Percentiles rank a stretch among this genome's conserved stretches.
These are phyloP conservation scores for Scaptomyza pallida DNA, from an alignment of 1,140 invertebrate genomes.

Conservation along the genomic window DNA sequence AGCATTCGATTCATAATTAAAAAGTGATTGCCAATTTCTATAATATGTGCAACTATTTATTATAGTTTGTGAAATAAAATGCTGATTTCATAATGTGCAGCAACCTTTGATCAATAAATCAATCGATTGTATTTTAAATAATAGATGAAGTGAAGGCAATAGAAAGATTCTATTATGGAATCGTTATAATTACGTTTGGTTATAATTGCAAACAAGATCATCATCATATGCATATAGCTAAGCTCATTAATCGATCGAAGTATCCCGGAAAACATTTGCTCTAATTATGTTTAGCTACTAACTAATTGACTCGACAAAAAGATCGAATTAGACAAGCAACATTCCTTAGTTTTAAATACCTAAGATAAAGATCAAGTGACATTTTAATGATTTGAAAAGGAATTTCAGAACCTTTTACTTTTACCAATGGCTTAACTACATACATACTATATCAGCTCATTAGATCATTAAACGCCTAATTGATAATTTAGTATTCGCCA, in stretches of 20 bases:
- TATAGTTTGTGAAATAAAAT: conserved; percentile 1
- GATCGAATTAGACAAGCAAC: neutral
- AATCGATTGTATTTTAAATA: neutral
- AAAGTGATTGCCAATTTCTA: conserved; percentile 30
- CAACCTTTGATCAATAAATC: neutral
- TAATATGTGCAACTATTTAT: neutral
- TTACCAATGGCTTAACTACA: neutral
- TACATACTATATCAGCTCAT: conserved; percentile 10
- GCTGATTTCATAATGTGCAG: neutral
- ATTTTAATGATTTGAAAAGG: neutral
- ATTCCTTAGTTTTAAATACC: neutral
- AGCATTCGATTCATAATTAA: conserved; percentile 58
- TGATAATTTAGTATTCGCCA: neutral
- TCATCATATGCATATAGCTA: neutral
- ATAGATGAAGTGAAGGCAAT: too few relatives aligned
- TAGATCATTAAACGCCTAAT: conserved; percentile 18
- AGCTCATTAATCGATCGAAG: neutral
- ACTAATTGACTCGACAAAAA: conserved; percentile 1
- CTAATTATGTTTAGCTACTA: neutral
- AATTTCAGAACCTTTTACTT: conserved; percentile 14
- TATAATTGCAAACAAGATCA: too few relatives aligned
- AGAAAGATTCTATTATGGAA: too few relatives aligned
- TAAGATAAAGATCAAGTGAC: neutral
- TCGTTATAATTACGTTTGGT: too few relatives aligned
- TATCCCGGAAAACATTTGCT: neutral